Evolutionary conservation across 2,113 vertebrate genomes (phyloP).

Genomic region (Hypanus sabinus): DNA sequence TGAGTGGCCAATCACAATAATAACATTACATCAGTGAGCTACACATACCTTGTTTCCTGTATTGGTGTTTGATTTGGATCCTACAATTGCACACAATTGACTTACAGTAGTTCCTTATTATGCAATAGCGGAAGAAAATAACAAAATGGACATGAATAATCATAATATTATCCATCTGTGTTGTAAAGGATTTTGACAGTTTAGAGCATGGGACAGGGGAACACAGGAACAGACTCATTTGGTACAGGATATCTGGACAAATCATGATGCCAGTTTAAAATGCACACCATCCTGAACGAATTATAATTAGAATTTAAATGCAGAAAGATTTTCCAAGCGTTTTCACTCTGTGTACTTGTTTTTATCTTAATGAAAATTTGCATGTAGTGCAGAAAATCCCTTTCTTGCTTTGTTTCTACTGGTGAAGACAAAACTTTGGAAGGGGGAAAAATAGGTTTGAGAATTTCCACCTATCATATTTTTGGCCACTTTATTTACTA

Average conservation of each 20-base stretch:
- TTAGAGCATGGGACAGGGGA: too few relatives aligned
- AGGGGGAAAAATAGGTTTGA: neutral
- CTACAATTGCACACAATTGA: too few relatives aligned
- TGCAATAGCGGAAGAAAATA: neutral
- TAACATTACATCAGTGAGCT: neutral
- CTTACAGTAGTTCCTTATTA: neutral
- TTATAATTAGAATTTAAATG: neutral
- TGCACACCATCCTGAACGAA: too few relatives aligned
- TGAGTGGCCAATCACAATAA: neutral
- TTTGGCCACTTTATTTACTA: neutral
- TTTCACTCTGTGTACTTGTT: neutral
- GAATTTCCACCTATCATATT: neutral
- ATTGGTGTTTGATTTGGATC: neutral
- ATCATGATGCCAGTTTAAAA: too few relatives aligned
- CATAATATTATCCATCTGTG: neutral
- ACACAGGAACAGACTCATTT: too few relatives aligned
- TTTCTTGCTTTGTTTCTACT: neutral
- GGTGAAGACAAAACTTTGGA: neutral
- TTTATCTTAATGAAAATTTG: neutral
- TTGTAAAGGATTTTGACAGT: neutral
- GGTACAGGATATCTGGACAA: too few relatives aligned
- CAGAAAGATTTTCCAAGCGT: neutral
- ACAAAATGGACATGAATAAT: neutral
- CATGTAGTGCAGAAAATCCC: neutral
- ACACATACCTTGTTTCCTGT: neutral